Conservation (phyloP, 2,113 vertebrate species). For the Tragelaphus scriptus region DNA sequence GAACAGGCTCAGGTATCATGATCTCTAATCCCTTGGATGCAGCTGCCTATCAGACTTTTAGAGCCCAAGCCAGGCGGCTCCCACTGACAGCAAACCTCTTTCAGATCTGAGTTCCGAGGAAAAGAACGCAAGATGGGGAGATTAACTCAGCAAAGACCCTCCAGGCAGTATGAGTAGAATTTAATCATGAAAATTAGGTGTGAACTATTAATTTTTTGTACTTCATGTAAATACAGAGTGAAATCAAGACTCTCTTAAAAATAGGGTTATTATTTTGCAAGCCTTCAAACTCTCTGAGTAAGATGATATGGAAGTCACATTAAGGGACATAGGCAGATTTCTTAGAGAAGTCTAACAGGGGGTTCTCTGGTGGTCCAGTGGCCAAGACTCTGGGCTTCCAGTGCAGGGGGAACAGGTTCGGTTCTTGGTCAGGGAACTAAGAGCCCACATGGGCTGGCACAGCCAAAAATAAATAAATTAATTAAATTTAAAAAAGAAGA, state of each 20-base stretch:
- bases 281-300: neutral
- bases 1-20: neutral
- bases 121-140: neutral
- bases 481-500: neutral
- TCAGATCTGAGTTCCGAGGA: neutral
- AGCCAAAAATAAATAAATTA: neutral
- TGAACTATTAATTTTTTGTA: neutral
- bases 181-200: neutral
- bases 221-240: neutral
- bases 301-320: fast-evolving
- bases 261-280: neutral
- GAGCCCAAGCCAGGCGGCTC: neutral
- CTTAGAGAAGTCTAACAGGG: neutral
- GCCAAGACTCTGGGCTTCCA: neutral
- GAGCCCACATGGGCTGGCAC: neutral
- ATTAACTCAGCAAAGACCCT: neutral
- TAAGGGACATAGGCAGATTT: neutral
- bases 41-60: neutral
- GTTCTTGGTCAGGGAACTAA: neutral
- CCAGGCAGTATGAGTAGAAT: neutral
- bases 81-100: neutral
- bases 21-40: constrained; percentile 5
- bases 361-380: neutral
- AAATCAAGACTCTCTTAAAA: constrained; percentile 5
- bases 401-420: neutral